phyloP scores from a whole-genome alignment of 2,797 vertebrate species.

The Phoebastria nigripes region DNA sequence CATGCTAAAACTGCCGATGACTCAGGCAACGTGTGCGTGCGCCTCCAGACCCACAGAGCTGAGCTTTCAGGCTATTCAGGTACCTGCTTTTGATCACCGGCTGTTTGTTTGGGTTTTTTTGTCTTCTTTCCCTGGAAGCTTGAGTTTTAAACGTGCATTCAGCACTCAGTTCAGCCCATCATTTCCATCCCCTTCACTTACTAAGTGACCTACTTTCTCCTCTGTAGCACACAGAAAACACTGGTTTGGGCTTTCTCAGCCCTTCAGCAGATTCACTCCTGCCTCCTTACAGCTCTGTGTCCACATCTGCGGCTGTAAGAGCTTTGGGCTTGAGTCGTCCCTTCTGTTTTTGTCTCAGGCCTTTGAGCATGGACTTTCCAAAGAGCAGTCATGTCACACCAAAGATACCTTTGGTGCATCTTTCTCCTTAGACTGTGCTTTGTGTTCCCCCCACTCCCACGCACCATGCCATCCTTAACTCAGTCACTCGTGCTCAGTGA shows the following conservation, averaged over 20 bases:
- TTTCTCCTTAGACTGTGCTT: not conserved
- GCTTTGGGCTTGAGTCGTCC: not conserved
- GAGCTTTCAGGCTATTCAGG: not conserved
- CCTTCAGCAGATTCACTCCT: not conserved
- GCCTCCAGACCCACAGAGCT: not conserved
- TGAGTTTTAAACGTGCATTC: not conserved
- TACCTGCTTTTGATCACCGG: slow-evolving; percentile 11
- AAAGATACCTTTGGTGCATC: not conserved
- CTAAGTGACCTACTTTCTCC: not conserved
- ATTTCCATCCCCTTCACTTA: not conserved
- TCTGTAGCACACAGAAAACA: not conserved
- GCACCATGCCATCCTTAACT: not conserved
- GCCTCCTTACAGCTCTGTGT: not conserved
- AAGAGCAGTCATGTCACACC: not conserved
- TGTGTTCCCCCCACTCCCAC: rapidly evolving
- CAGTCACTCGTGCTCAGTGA: not conserved
- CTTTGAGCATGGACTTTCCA: not conserved
- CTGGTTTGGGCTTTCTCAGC: not conserved
- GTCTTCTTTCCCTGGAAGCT: not conserved
- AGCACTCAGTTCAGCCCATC: not conserved
- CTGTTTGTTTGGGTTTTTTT: not conserved
- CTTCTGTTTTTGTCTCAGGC: not conserved
- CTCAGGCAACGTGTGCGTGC: not conserved
- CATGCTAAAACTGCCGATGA: not conserved
- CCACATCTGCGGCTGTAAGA: not conserved